Evolutionary conservation across 2,888 invertebrate species (phyloP), one percentile per base, ranked within the genome.

Genomic region (Acrocyrtus sp.): DNA sequence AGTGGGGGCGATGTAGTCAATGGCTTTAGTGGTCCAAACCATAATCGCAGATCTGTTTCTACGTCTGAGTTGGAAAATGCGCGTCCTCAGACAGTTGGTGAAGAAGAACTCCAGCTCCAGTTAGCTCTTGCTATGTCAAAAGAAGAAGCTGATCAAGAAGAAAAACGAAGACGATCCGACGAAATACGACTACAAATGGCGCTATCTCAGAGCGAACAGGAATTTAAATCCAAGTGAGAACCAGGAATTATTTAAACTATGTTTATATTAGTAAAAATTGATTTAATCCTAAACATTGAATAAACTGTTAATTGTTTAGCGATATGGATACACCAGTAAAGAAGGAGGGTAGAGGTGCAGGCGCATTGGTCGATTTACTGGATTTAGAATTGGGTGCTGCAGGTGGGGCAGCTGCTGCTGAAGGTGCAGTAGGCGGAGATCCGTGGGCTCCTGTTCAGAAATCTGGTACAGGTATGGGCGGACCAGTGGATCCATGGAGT

Each of bases 141-240:
- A 76, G 99, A 99, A 86, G 99, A 99, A 87, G 97, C 97, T 29
- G 98, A 99, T 83, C 92, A 96, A 82, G 97, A 98, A 84, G 96
- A 97, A 86, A 91, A 95, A 80, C 90, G 95, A 83, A 88, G 95
- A 72, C 91, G 96, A 78, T 95, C 95, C 81, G 98, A 99, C 85
- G 98, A 98, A 86, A 95, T 98, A 77, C 89, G 98, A 78, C 88
- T 99, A 81, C 97, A 98, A 86, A 88, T 99, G 85, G 98, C 97
- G 43, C 88, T 98, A 81, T 93, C 93, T 84, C 96, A 98, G 87
- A 96, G 95, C 85, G 93, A 95, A 86, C 92, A 95, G 84, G 95
- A 95, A 86, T 93, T 94, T 85, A 92, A 91, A 93, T 93, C 53
- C 56, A 81, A 86, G 88, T 86, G 50, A 48, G 34, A 54, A 26